Evolutionary conservation across 2,888 invertebrate genomes (phyloP), one percentile per base, ranked within the genome.

Genomic region (Cerceris rybyensis): DNA sequence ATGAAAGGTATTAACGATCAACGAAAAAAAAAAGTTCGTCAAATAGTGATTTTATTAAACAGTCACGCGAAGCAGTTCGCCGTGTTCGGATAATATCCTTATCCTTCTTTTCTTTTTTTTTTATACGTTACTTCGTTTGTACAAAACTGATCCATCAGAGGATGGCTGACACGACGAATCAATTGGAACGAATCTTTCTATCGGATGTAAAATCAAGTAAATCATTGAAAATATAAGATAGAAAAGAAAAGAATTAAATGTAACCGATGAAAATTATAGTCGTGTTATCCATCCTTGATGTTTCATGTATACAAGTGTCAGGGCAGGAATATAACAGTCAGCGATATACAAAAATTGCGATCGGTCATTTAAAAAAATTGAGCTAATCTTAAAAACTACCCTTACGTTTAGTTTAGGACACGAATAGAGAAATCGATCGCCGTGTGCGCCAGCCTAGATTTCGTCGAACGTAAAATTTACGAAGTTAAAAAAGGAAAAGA

Each of bases 341-440:
- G 82, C 84, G 84, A 87, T 85, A 84, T 90, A 90, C 85, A 89
- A 90, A 89, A 90, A 84, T 80, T 81, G 79, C 76, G 72, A 85
- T 85, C 76, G 80, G 78, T 82, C 58, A 70, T 85, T 86, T 83
- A 84, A 88, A 88, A 89, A 90, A 88, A 87, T 90, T 90, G 90
- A 89, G 88, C 88, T 88, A 89, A 87, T 85, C 90, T 91, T 90
- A 90, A 85, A 81, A 84, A 76, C 85, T 88, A 87, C 57, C 46
- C 80, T 85, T 87, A 87, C 54, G 43, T 78, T 28, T 83, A 84
- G 43, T 80, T 76, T 75, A 75, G 74, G 78, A 84, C 76, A 85
- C 72, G 72, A 80, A 77, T 58, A 58, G 63, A 78, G 74, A 78
- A 76, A 74, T 82, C 68, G 77, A 78, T 72, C 70, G 72, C 70